Conservation (phyloP, 2,797 vertebrate genomes). For the Siniperca scherzeri region DNA sequence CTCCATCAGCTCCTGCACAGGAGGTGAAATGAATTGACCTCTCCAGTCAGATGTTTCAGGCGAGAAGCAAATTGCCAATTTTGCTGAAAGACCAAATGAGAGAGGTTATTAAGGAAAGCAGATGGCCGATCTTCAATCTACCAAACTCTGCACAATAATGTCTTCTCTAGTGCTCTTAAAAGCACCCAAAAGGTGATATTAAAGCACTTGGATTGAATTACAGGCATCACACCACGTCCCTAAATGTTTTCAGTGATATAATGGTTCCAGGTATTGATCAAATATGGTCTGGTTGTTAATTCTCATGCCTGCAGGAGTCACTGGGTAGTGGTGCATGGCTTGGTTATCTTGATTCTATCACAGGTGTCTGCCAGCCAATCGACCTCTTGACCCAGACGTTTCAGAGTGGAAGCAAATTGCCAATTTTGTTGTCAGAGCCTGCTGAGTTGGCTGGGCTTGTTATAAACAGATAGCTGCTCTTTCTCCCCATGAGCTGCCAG, state of each 20-base stretch:
- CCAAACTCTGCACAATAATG: conserved; percentile 3
- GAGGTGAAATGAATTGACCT: conserved; percentile 51
- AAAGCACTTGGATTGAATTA: conserved; percentile 12
- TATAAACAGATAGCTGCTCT: conserved; percentile 26
- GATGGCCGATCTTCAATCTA: conserved; percentile 29
- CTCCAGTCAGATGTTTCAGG: conserved; percentile 21
- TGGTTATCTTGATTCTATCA: conserved; percentile 44
- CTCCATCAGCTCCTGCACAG: conserved; percentile 20
- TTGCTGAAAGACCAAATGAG: conserved; percentile 41
- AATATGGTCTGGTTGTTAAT: not conserved
- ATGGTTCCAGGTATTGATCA: conserved; percentile 18
- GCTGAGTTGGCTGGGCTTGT: conserved; percentile 32
- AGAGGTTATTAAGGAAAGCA: conserved; percentile 32
- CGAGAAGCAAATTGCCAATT: conserved; percentile 55
- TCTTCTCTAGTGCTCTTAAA: not conserved
- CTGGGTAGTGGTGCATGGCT: not conserved
- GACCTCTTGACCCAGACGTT: conserved; percentile 50
- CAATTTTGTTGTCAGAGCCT: conserved; percentile 55
- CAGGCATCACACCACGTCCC: not conserved
- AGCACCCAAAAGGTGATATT: not conserved
- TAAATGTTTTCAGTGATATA: conserved; percentile 20
- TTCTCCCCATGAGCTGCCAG: conserved; percentile 2
- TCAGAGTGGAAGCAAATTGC: conserved; percentile 56
- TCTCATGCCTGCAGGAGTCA: conserved; percentile 13
- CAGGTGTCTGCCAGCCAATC: conserved; percentile 29